These are phyloP conservation scores for Laticauda laticaudata DNA, from an alignment of 2,113 vertebrate species.

Conservation along the genomic window DNA sequence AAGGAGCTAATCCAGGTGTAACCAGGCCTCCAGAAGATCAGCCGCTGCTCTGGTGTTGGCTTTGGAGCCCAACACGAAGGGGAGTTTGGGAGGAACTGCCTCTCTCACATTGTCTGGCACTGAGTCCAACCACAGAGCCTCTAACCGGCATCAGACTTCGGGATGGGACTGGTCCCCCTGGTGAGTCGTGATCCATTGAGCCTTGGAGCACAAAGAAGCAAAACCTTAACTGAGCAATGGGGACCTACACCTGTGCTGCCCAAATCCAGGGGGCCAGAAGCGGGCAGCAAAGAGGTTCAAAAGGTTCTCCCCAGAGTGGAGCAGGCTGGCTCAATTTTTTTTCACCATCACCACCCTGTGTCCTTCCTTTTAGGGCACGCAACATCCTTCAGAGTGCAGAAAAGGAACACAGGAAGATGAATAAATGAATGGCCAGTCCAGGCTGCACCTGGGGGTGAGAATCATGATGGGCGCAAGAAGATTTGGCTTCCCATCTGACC, in stretches of 20 bases:
- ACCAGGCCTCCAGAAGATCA: slow-evolving; percentile 80
- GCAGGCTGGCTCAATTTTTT: neutral
- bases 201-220: neutral
- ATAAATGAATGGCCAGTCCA: neutral
- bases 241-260: neutral
- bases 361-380: neutral
- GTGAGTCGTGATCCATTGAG: neutral
- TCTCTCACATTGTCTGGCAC: too few species aligned
- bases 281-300: neutral
- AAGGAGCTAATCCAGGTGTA: slow-evolving; percentile 92
- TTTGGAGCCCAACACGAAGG: neutral
- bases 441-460: neutral
- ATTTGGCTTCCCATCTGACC: neutral
- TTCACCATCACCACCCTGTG: neutral
- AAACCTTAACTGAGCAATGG: neutral
- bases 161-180: neutral
- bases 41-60: neutral
- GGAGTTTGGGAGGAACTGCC: neutral
- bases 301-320: neutral
- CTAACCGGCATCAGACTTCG: neutral
- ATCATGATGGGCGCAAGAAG: neutral
- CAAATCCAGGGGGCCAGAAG: neutral
- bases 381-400: neutral
- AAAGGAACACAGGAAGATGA: neutral
- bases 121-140: neutral